Conservation (phyloP, 1,140 invertebrate genomes). For the Mesaphorura yosii region DNA sequence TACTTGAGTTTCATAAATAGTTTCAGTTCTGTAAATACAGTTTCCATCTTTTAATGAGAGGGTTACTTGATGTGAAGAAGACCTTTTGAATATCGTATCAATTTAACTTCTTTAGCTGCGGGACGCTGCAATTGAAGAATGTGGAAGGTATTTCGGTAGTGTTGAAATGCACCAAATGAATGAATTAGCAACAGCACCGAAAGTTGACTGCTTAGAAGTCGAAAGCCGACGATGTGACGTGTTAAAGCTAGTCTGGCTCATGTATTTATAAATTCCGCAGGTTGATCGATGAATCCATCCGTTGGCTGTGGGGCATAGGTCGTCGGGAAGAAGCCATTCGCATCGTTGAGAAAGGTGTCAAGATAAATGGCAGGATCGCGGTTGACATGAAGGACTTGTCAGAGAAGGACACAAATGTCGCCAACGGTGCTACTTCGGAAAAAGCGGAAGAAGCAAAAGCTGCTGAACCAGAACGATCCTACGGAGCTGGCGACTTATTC, state of each 20-base stretch:
- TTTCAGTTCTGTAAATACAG: no score
- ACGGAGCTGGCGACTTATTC: constrained; percentile 30
- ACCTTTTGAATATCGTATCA: no score
- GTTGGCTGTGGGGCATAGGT: constrained; percentile 72
- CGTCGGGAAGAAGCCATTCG: constrained; percentile 53
- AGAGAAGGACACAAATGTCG: constrained; percentile 16
- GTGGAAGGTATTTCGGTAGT: no score
- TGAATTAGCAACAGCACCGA: no score
- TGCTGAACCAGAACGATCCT: not conserved
- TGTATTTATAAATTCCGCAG: constrained; percentile 27
- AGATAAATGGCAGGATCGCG: constrained; percentile 49
- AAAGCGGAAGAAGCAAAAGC: constrained; percentile 19
- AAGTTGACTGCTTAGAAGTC: no score
- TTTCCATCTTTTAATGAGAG: no score
- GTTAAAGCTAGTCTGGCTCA: not conserved
- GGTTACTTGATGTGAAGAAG: no score
- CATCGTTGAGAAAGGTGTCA: constrained; percentile 58
- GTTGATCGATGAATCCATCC: constrained; percentile 71
- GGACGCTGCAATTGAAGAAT: not conserved
- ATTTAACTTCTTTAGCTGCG: not conserved
- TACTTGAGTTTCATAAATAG: no score
- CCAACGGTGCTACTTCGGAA: constrained; percentile 11
- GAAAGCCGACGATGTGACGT: no score
- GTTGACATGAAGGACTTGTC: constrained; percentile 9
- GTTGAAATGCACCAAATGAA: no score